Base-by-base conservation (phyloP, 2,888 invertebrate genomes). In the Disparrhopalites patrizii region DNA sequence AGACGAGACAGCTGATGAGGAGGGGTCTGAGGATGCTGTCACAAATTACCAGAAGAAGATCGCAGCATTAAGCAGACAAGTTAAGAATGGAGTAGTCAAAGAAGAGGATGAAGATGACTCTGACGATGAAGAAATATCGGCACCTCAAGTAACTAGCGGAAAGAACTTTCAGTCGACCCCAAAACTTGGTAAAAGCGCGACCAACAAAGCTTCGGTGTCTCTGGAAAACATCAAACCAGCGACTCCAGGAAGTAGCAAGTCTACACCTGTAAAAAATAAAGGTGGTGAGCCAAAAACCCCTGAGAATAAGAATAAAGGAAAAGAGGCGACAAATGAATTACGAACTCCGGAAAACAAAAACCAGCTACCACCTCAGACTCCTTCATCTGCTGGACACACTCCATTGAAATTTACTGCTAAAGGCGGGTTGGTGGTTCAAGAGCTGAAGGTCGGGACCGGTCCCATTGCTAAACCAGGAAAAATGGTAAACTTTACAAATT, bases 361-460 rank as follows among this genome's bases (percentile, higher is more conserved):
- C 3, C 23, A 68, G n/a, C 27, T 65, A 3, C 55, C 56, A 20
- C 33, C 66, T 1, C 67, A 72, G 28, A 55, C 68, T 1, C 72
- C 71, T 0, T 74, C 74, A 2, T 70, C 70, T 10, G 74, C 71
- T 28, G 74, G 74, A 15, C 70, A 72, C 18, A 74, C 74, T 0
- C 74, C 74, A n/a, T 71, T 71, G 71, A 74, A 72, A 33, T 65
- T 67, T 25, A 67, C 71, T 23, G 64, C 69, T 3, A 73, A 72
- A 50, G 64, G 91, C n/a, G 94, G 94, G 33, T 87, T 94, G 0
- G 81, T 85, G 67, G 80, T 91, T 69, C 89, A 91, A 77, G 96
- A 96, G 71, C 28, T 91, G 0, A 87, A 86, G 77, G 81, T 86
- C 23, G 96, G 96, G n/a, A 83, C 80, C 70, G 96, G 96, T 0